Conservation (phyloP, 2,888 invertebrate species). For the Tridacna gigas region DNA sequence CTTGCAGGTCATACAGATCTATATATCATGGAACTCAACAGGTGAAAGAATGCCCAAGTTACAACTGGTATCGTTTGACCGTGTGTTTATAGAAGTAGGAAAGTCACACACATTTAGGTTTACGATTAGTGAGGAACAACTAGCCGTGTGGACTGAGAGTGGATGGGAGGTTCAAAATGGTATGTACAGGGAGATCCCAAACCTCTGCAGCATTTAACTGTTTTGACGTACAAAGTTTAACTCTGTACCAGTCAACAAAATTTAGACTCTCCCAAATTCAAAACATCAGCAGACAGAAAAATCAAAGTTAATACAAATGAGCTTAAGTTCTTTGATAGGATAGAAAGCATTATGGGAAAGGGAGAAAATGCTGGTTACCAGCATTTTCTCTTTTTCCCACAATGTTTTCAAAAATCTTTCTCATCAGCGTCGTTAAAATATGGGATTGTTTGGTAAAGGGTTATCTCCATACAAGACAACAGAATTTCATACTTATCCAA, state of each 20-base stretch:
- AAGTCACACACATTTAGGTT: slow-evolving; percentile 31
- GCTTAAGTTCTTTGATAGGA: neutral
- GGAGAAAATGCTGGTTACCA: no score
- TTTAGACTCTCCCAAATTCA: neutral
- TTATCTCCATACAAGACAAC: no score
- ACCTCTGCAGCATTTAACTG: neutral
- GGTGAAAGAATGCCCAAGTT: slow-evolving; percentile 70
- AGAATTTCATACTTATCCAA: no score
- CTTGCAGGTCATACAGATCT: slow-evolving; percentile 77
- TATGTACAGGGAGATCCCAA: slow-evolving; percentile 34
- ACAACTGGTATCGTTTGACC: slow-evolving; percentile 69
- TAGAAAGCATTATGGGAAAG: no score
- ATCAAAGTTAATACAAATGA: neutral
- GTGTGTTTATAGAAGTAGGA: slow-evolving; percentile 54
- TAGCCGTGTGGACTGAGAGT: slow-evolving; percentile 74
- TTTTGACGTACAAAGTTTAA: neutral
- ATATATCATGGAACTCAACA: slow-evolving; percentile 75
- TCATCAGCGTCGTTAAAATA: no score
- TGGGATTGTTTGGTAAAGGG: no score
- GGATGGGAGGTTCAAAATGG: slow-evolving; percentile 72
- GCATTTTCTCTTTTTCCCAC: no score
- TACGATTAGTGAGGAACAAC: slow-evolving; percentile 61
- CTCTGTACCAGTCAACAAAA: neutral
- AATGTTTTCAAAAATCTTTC: no score
- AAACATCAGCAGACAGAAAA: neutral